Evolutionary conservation across 2,888 invertebrate genomes (phyloP).

Genomic region (Vesta saturnalis): DNA sequence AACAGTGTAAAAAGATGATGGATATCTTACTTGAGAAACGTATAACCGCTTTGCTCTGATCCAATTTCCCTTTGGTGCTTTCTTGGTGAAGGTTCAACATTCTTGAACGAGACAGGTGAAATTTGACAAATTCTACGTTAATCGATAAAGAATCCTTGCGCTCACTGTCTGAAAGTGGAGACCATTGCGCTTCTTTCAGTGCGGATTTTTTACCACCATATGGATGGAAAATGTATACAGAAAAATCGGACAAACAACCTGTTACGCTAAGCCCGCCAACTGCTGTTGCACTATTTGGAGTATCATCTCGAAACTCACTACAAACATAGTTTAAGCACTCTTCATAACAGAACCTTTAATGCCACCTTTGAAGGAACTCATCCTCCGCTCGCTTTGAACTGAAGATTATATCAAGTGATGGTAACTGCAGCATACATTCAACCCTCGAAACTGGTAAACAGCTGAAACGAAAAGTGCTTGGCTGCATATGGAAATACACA

Average conservation of each 20-base stretch:
- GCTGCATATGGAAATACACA: slow-evolving; percentile 98
- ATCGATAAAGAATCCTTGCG: slow-evolving; percentile 95
- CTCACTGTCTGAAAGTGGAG: slow-evolving; percentile 86
- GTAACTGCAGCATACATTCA: slow-evolving; percentile 94
- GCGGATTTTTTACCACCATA: slow-evolving; percentile 91
- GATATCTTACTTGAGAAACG: slow-evolving; percentile 83
- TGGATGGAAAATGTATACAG: slow-evolving; percentile 98
- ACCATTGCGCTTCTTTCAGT: slow-evolving; percentile 84
- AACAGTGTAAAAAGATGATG: not conserved
- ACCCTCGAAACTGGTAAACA: slow-evolving; percentile 95
- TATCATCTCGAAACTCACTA: slow-evolving; percentile 67
- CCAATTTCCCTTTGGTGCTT: slow-evolving; percentile 59
- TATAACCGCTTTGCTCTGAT: slow-evolving; percentile 84
- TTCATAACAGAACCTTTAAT: not conserved
- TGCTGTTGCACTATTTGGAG: slow-evolving; percentile 70
- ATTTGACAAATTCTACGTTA: slow-evolving; percentile 97
- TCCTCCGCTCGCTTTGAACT: slow-evolving; percentile 90
- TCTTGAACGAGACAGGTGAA: slow-evolving; percentile 90
- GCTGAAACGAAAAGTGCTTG: slow-evolving; percentile 94
- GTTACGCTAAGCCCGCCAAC: slow-evolving; percentile 93
- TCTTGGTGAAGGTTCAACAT: slow-evolving; percentile 84
- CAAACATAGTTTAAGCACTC: not conserved
- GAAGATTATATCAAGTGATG: slow-evolving; percentile 96
- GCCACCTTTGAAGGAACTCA: slow-evolving; percentile 63
- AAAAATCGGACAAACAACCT: slow-evolving; percentile 96